Conservation (phyloP, 1,140 invertebrate genomes). For the Bombus confusus region DNA sequence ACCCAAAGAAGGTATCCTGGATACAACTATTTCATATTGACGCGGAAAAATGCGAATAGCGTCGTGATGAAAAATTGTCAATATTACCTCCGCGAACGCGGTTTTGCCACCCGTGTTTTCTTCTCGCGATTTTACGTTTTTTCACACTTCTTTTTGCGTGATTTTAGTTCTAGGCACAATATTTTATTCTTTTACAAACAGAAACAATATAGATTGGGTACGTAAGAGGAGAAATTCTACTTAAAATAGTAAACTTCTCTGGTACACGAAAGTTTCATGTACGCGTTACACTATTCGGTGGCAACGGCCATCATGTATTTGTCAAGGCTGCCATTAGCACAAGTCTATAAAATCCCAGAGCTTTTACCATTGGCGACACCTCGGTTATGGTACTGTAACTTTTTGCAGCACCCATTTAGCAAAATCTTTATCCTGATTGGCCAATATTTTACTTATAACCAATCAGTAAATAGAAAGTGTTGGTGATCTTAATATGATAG, state of each 20-base stretch:
- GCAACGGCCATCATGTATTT: slow-evolving; percentile 82
- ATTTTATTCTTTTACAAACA: slow-evolving; percentile 41
- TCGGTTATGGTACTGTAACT: slow-evolving; percentile 52
- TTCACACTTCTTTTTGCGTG: slow-evolving; percentile 40
- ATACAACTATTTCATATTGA: slow-evolving; percentile 43
- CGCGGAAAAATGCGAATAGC: slow-evolving; percentile 66
- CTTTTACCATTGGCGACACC: slow-evolving; percentile 61
- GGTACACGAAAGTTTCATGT: slow-evolving; percentile 73
- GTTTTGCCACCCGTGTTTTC: slow-evolving; percentile 76
- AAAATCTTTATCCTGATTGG: slow-evolving; percentile 52
- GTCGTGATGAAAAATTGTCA: slow-evolving; percentile 75
- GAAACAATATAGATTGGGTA: slow-evolving; percentile 53
- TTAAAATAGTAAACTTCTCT: slow-evolving; percentile 72
- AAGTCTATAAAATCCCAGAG: slow-evolving; percentile 73
- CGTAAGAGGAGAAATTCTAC: slow-evolving; percentile 50
- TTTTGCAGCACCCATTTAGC: slow-evolving; percentile 50
- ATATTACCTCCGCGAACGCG: slow-evolving; percentile 78
- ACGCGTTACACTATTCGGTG: slow-evolving; percentile 77
- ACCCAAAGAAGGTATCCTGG: slow-evolving; percentile 26
- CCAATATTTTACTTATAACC: slow-evolving; percentile 30
- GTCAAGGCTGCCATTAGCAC: slow-evolving; percentile 79
- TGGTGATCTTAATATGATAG: slow-evolving; percentile 24
- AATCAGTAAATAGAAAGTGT: slow-evolving; percentile 34
- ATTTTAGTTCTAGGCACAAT: slow-evolving; percentile 33
- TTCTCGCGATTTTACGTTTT: slow-evolving; percentile 54